Base-by-base conservation (phyloP, 2,888 invertebrate genomes). In the Temnothorax unifasciatus region DNA sequence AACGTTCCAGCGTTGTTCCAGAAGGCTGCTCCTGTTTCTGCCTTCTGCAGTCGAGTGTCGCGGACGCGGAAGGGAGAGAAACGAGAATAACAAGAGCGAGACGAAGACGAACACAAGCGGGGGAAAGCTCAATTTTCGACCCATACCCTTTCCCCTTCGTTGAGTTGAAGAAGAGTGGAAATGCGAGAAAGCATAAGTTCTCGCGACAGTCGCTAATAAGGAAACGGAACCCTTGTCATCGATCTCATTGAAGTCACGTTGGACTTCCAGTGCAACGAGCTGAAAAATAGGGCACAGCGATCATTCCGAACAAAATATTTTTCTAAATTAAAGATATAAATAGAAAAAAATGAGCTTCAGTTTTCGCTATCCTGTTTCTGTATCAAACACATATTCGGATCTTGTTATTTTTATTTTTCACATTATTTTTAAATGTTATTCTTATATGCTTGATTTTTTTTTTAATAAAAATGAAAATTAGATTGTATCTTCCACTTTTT, bases 131-230 rank as follows among this genome's bases (percentile, higher is more conserved):
- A 74, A 68, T 68, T 86, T 84, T 86, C 84, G 71, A 74, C 44
- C 84, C 38, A 63, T 69, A 57, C 66, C 75, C 75, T 75, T 86
- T 84, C 86, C 66, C 64, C 86, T 81, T 38, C 86, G 86, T 81
- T 76, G 85, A 82, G 57, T 75, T 68, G 77, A 64, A 64, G 68
- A 47, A 87, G 82, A 77, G 71, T 73, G 86, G 73, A 76, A 82
- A 84, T 69, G 77, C 82, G 84, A 71, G 84, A 69, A 82, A 73
- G 79, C 87, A 68, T 74, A 68, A 77, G 75, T 64, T 74, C 75
- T 59, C 85, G 88, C 89, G 90, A 89, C 90, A 87, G 88, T 90
- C 84, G 87, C 89, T 90, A 90, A 90, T 90, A 90, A 90, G 90
- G 84, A 90, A 88, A 63, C 85, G 71, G 77, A 54, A 82, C 77